Conservation (phyloP, 2,113 vertebrate species). For the western clawed frog (Xenopus tropicalis) region DNA sequence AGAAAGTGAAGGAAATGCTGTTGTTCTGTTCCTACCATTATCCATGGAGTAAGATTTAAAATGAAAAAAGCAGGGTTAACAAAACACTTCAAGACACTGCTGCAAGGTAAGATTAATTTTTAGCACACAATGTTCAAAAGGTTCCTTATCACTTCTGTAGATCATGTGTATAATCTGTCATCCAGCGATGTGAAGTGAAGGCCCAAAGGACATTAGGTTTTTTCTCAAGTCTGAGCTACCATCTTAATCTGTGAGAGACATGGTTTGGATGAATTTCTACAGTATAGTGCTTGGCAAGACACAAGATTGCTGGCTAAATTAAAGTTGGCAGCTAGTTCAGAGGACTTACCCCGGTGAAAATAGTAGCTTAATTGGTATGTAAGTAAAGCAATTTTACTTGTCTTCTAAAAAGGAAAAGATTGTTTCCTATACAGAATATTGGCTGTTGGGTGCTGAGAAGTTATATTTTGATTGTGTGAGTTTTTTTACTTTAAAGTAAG, state of each 20-base stretch:
- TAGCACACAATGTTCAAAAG: neutral
- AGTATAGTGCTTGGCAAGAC: conserved; percentile 49
- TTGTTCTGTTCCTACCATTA: no score
- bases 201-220: neutral
- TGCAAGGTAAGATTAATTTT: neutral
- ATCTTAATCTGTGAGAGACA: neutral
- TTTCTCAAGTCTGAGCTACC: neutral
- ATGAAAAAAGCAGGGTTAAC: neutral
- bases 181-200: neutral
- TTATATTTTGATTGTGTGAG: neutral
- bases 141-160: neutral
- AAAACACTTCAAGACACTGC: neutral
- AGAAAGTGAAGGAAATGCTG: no score
- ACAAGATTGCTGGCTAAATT: conserved; percentile 15
- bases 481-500: neutral
- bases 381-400: conserved; percentile 46
- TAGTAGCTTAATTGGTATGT: conserved; percentile 23
- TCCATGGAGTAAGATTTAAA: no score
- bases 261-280: conserved; percentile 19
- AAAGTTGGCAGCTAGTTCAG: conserved; percentile 30
- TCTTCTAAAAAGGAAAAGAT: conserved; percentile 31
- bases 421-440: conserved; percentile 5
- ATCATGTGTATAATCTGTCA: conserved; percentile 4
- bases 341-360: conserved; percentile 33
- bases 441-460: neutral